Evolutionary conservation across 2,113 vertebrate genomes (phyloP), one percentile per base, ranked within the genome.

Genomic region (Scomber colias): DNA sequence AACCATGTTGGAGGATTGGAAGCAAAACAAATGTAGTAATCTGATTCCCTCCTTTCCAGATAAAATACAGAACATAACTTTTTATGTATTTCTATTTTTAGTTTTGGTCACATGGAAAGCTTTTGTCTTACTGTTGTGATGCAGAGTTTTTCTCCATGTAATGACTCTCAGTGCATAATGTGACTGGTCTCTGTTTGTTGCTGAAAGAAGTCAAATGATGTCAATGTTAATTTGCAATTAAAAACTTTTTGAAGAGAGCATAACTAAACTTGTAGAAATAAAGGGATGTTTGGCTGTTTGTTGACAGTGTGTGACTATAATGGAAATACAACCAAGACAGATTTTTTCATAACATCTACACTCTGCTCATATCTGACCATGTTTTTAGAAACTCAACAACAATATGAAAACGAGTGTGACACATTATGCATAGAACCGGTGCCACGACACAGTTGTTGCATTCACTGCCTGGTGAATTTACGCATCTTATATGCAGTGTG

Each of bases 401-500:
- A 81, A 45, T n/a, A 8, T 56, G 5, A 40, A 55, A 67, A 63
- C 35, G 10, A 30, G 12, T 31, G 31, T 66, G 51, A 85, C 53
- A 16, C 51, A 30, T 62, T 66, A 72, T 69, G n/a, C 35, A 24
- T 48, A 17, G 27, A 24, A 49, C 13, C 2, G 3, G 14, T 64
- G 45, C 12, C 45, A 49, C 53, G 21, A 63, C 31, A 4, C 59
- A 68, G 45, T 56, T 65, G 56, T 53, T 55, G 21, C 16, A 61
- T 51, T 63, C 46, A 35, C 49, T 73, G 8, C 62, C 45, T 62
- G 49, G 7, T 81, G 60, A 64, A 72, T 60, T 35, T 63, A 19
- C n/a, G 35, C 55, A 63, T 71, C 48, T 63, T 44, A 53, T 79
- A 82, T 75, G 70, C 16, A 80, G 62, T 64, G 84, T 86, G n/a